These are phyloP conservation scores for Matsumurasca onukii DNA, from an alignment of 1,140 invertebrate species.

Conservation along the genomic window DNA sequence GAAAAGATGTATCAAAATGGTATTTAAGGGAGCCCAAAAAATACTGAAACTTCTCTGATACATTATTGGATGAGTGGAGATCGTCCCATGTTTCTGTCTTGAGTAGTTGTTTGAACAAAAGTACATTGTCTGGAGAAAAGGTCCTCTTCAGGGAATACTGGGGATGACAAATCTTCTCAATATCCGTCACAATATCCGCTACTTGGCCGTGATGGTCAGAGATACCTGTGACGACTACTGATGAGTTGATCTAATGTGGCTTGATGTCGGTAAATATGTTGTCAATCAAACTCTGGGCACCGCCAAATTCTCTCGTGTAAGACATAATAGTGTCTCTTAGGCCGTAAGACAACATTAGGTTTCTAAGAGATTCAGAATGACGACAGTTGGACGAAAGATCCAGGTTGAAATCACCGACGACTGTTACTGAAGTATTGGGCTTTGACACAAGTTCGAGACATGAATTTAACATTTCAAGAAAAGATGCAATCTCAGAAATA, in stretches of 20 bases:
- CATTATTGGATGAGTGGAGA: background rate
- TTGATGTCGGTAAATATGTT: background rate
- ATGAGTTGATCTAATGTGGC: background rate
- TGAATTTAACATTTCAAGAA: background rate
- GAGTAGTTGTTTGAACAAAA: background rate
- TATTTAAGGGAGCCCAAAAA: conserved; percentile 1
- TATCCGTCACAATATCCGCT: background rate
- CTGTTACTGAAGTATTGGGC: background rate
- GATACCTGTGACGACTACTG: background rate
- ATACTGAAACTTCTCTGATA: background rate
- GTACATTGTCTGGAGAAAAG: background rate
- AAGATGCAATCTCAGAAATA: background rate
- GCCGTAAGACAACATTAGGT: background rate
- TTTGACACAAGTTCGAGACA: background rate
- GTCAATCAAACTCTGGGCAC: background rate
- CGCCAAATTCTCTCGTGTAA: background rate
- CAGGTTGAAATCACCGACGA: background rate
- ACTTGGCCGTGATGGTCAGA: background rate
- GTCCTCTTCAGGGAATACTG: background rate
- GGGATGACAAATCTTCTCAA: background rate
- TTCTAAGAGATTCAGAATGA: background rate
- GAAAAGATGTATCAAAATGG: background rate
- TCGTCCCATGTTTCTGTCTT: background rate
- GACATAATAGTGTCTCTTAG: background rate
- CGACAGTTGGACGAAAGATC: background rate